A percentile compares a stretch with the other conserved stretches of the same genome.
Conservation (phyloP, 2,888 invertebrate species). For the Xiphydria camelus region DNA sequence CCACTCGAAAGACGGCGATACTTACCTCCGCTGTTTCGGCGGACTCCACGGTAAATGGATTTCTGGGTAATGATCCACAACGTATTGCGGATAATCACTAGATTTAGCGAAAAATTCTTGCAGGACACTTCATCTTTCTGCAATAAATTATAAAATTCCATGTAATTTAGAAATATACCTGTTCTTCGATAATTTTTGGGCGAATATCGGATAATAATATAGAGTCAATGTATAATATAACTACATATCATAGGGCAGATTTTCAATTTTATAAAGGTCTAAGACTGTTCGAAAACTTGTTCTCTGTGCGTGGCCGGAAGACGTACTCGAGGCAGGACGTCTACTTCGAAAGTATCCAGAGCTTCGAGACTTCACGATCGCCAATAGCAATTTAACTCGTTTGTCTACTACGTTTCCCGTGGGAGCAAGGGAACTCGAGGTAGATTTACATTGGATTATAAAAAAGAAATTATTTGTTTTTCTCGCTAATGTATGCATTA, state of each 20-base stretch:
- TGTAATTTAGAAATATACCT: too few relatives aligned
- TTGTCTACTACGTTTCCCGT: slow-evolving; percentile 36
- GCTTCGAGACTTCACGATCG: slow-evolving; percentile 37
- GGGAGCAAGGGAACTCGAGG: slow-evolving; percentile 38
- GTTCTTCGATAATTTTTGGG: too few relatives aligned
- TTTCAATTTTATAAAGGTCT: too few relatives aligned
- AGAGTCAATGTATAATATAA: too few relatives aligned
- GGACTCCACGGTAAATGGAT: slow-evolving; percentile 26
- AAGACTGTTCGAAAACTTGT: slow-evolving; percentile 25
- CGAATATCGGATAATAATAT: too few relatives aligned
- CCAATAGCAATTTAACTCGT: slow-evolving; percentile 39
- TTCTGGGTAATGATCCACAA: slow-evolving; percentile 19
- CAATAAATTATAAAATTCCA: too few relatives aligned
- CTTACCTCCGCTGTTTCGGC: slow-evolving; percentile 33
- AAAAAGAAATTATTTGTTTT: too few relatives aligned
- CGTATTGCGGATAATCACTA: background rate
- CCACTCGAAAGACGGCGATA: slow-evolving; percentile 20
- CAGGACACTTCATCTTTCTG: too few relatives aligned
- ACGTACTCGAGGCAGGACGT: slow-evolving; percentile 37
- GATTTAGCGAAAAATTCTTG: too few relatives aligned
- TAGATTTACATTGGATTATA: slow-evolving; percentile 20
- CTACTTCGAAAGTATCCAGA: slow-evolving; percentile 36
- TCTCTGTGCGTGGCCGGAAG: slow-evolving; percentile 38
- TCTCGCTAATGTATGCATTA: too few relatives aligned
- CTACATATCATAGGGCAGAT: too few relatives aligned